Base-by-base conservation (phyloP, 2,888 invertebrate genomes). In the Phortica magna region DNA sequence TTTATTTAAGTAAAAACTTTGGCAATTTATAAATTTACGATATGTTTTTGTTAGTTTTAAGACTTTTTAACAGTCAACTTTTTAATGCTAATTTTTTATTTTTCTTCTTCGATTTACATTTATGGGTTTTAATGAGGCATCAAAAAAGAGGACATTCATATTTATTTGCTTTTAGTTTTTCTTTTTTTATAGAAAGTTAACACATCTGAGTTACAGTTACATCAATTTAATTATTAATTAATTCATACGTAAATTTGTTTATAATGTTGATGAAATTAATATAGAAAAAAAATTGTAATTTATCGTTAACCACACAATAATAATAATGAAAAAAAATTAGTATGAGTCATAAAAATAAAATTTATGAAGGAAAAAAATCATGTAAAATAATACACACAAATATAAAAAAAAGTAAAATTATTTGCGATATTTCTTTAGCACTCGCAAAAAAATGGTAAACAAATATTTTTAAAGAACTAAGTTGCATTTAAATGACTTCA, bases 1-100 rank as follows among this genome's bases (percentile, higher is more conserved):
- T 53, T 59, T 59, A 78, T 83, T 79, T 82, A 84, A 81, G 83
- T 84, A 87, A 89, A 89, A 89, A 89, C 90, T 90, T 91, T 91
- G 90, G 91, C 91, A 91, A 89, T 89, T 87, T 83, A 91, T 90
- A 88, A 90, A 87, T 89, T 88, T 90, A 90, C 90, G 90, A 90
- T 90, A 90, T 90, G 90, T 90, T 90, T 90, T 86, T 88, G 90
- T 90, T 88, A 85, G 84, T 86, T 91, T 88, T 88, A 89, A 90
- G 90, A 90, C 90, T 89, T 91, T 85, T 84, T 79, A 81, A 89
- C 85, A 88, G 86, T 86, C 89, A 80, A 87, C 88, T 84, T 78
- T 31, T 79, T 81, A 78, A 79, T 83, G 41, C 89, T 84, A 82
- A 76, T 59, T 83, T 86, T 81, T 81, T 81, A 73, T 76, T 55